Evolutionary conservation across 2,888 invertebrate genomes (phyloP).

Genomic region (Mystacides longicornis): DNA sequence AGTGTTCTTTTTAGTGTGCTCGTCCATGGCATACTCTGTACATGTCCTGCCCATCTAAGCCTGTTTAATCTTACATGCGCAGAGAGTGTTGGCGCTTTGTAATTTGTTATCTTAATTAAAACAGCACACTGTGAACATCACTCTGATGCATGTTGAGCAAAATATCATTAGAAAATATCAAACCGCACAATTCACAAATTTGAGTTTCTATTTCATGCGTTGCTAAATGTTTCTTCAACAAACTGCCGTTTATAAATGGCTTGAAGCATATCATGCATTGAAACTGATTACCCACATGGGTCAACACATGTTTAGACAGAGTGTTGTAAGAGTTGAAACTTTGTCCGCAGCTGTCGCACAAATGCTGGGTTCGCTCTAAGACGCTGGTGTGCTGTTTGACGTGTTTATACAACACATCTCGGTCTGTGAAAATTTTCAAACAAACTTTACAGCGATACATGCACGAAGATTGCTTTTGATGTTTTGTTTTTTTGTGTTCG

Average conservation of each 20-base stretch:
- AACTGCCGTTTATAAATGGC: conserved; percentile 31
- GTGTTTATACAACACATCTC: conserved; percentile 52
- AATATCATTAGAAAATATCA: conserved; percentile 18
- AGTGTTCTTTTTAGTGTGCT: too few species aligned
- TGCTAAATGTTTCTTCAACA: conserved; percentile 31
- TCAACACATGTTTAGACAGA: conserved; percentile 34
- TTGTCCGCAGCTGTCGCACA: conserved; percentile 43
- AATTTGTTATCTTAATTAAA: neutral
- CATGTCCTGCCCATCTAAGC: too few species aligned
- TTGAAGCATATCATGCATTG: conserved; percentile 34
- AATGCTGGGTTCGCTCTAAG: conserved; percentile 33
- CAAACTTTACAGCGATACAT: conserved; percentile 50
- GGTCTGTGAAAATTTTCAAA: conserved; percentile 46
- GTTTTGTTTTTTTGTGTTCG: conserved; percentile 16
- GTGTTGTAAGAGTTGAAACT: conserved; percentile 38
- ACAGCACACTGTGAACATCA: conserved; percentile 4
- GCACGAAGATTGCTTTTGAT: conserved; percentile 6
- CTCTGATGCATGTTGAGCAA: conserved; percentile 18
- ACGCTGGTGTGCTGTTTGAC: conserved; percentile 42
- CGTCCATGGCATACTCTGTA: too few species aligned
- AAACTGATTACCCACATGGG: conserved; percentile 25
- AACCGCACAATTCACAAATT: conserved; percentile 44
- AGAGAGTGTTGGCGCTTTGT: too few species aligned
- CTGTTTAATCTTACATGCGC: too few species aligned
- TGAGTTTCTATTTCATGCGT: conserved; percentile 31